A percentile compares a stretch with the other conserved stretches of the same genome.
Evolutionary conservation across 2,113 vertebrate species (phyloP).

Genomic region (Scomber colias): DNA sequence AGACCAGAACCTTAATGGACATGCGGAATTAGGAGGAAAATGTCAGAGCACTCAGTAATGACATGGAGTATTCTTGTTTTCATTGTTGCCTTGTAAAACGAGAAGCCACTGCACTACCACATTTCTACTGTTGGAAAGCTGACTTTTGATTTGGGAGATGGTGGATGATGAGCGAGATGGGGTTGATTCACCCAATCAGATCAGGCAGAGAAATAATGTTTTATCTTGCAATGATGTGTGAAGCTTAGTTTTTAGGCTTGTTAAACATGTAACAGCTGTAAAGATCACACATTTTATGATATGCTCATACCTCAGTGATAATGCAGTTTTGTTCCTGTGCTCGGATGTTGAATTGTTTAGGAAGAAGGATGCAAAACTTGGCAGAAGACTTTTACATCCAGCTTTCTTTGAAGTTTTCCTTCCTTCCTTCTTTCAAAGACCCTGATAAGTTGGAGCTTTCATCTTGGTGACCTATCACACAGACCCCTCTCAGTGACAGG

Average conservation of each 20-base stretch:
- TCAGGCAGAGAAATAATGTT: slow-evolving; percentile 39
- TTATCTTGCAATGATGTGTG: slow-evolving; percentile 36
- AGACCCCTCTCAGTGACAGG: slow-evolving; percentile 51
- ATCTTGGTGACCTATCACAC: slow-evolving; percentile 63
- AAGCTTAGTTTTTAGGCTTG: slow-evolving; percentile 10
- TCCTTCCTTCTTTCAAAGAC: slow-evolving; percentile 9
- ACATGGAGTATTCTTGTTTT: slow-evolving; percentile 49
- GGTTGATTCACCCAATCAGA: slow-evolving; percentile 52
- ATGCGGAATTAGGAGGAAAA: slow-evolving; percentile 66
- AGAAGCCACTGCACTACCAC: slow-evolving; percentile 7
- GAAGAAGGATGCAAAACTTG: slow-evolving; percentile 15
- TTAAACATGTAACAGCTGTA: slow-evolving; percentile 32
- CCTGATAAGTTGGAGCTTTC: slow-evolving; percentile 61
- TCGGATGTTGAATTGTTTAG: slow-evolving; percentile 48
- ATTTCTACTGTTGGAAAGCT: slow-evolving; percentile 24
- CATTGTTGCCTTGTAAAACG: slow-evolving; percentile 41
- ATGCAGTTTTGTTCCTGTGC: slow-evolving; percentile 6
- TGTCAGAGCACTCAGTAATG: slow-evolving; percentile 49
- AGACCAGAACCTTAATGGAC: slow-evolving; percentile 71
- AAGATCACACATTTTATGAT: slow-evolving; percentile 5
- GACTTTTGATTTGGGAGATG: slow-evolving; percentile 58
- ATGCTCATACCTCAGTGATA: slow-evolving; percentile 4
- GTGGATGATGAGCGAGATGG: slow-evolving; percentile 35
- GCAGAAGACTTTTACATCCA: slow-evolving; percentile 46
- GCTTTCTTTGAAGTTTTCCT: slow-evolving; percentile 65